Evolutionary conservation across 2,888 invertebrate species (phyloP).

Genomic region (Xanthorhoe spadicearia): DNA sequence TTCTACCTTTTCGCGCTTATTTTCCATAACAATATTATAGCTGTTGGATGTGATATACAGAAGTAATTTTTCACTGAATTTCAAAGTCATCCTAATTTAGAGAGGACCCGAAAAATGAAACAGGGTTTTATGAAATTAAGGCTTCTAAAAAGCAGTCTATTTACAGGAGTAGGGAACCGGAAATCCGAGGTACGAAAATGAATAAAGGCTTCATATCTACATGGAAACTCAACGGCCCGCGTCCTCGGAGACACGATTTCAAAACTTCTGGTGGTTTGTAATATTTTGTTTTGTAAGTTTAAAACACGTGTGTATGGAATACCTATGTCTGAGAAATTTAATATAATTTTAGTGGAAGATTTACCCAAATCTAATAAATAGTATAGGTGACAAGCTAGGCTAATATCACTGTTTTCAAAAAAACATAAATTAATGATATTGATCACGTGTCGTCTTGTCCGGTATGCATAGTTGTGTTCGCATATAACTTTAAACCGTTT

Average conservation of each 20-base stretch:
- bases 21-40: background rate
- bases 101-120: constrained; percentile 32
- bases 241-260: constrained; percentile 8
- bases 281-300: background rate
- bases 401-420: no score
- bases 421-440: no score
- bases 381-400: no score
- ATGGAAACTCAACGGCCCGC: constrained; percentile 15
- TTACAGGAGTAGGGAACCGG: constrained; percentile 29
- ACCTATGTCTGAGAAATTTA: no score
- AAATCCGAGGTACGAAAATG: constrained; percentile 22
- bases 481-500: no score
- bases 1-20: background rate
- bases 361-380: no score
- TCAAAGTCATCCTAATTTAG: constrained; percentile 32
- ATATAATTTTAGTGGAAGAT: no score
- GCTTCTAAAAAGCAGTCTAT: constrained; percentile 29
- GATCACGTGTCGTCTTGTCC: no score
- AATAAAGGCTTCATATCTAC: constrained; percentile 15
- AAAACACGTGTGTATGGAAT: background rate
- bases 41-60: background rate
- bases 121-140: constrained; percentile 33
- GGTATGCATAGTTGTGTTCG: no score
- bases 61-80: background rate
- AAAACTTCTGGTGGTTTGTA: constrained; percentile 12